A percentile compares a stretch with the other conserved stretches of the same genome.
Conservation (phyloP, 2,797 vertebrate species). For the Mastacembelus armatus region DNA sequence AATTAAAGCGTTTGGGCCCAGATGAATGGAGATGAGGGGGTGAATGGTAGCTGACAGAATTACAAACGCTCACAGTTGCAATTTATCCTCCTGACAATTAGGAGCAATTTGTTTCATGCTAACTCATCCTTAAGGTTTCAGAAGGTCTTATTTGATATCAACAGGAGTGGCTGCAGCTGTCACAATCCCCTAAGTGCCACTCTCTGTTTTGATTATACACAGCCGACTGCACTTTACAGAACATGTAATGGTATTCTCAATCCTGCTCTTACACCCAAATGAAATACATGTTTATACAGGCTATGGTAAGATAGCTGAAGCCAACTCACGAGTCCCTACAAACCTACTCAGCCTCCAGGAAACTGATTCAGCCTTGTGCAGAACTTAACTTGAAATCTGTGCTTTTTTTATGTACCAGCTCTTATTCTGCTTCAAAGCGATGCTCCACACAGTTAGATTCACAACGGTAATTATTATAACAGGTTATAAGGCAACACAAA, state of each 20-base stretch:
- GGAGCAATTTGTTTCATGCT: conserved; percentile 84
- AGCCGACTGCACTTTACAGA: conserved; percentile 63
- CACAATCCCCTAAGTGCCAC: conserved; percentile 49
- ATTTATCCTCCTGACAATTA: conserved; percentile 84
- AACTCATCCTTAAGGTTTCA: conserved; percentile 81
- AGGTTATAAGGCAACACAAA: conserved; percentile 51
- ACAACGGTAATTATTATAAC: conserved; percentile 69
- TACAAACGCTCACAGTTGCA: conserved; percentile 80
- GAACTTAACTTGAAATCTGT: conserved; percentile 38
- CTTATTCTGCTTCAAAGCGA: conserved; percentile 12
- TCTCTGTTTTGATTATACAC: conserved; percentile 71
- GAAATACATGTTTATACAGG: conserved; percentile 33
- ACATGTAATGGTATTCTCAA: conserved; percentile 35
- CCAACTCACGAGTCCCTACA: conserved; percentile 1
- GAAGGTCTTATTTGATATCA: conserved; percentile 70
- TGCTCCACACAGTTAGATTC: conserved; percentile 44
- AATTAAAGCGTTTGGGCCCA: conserved; percentile 76
- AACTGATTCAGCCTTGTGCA: conserved; percentile 6
- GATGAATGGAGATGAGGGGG: conserved; percentile 72
- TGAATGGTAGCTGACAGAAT: conserved; percentile 78
- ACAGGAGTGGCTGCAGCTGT: conserved; percentile 66
- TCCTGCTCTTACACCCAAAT: conserved; percentile 12
- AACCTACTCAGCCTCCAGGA: conserved; percentile 19
- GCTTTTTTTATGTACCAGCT: conserved; percentile 27
- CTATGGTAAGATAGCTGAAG: conserved; percentile 4